A percentile compares a stretch with the other conserved stretches of the same genome.
These are phyloP conservation scores for Apolygus lucorum DNA, from an alignment of 1,140 invertebrate species.

Conservation along the genomic window DNA sequence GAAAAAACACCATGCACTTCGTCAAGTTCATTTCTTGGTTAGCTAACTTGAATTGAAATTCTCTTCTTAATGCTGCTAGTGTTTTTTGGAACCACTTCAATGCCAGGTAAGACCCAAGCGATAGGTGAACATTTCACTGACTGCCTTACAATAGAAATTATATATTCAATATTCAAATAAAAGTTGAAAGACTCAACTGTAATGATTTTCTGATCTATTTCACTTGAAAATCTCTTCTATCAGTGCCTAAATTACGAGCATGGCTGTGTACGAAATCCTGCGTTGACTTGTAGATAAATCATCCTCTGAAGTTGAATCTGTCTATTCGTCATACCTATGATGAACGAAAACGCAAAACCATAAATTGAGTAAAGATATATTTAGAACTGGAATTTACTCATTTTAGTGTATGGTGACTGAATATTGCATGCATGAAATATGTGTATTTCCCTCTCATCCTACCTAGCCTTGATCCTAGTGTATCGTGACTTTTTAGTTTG, in stretches of 20 bases:
- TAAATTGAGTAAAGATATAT: no score
- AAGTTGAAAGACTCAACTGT: no score
- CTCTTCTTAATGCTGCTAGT: constrained; percentile 53
- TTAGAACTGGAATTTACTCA: no score
- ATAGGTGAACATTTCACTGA: constrained; percentile 25
- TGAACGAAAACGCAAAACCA: no score
- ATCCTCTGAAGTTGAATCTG: no score
- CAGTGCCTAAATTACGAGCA: no score
- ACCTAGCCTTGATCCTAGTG: constrained; percentile 31
- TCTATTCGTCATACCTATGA: no score
- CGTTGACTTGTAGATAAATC: neutral
- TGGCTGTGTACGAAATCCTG: neutral
- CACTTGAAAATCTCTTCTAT: no score
- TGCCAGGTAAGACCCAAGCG: constrained; percentile 72
- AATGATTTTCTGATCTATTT: no score
- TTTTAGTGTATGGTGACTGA: no score
- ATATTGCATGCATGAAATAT: constrained; percentile 17
- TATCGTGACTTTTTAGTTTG: constrained; percentile 34
- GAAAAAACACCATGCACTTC: neutral
- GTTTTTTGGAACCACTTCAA: constrained; percentile 97
- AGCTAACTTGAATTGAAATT: constrained; percentile 33
- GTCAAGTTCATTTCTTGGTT: constrained; percentile 12
- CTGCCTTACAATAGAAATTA: constrained; percentile 4
- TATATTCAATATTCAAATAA: neutral
- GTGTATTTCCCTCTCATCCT: constrained; percentile 29